Evolutionary conservation across 2,888 invertebrate genomes (phyloP).

Genomic region (Limnephilus lunatus): DNA sequence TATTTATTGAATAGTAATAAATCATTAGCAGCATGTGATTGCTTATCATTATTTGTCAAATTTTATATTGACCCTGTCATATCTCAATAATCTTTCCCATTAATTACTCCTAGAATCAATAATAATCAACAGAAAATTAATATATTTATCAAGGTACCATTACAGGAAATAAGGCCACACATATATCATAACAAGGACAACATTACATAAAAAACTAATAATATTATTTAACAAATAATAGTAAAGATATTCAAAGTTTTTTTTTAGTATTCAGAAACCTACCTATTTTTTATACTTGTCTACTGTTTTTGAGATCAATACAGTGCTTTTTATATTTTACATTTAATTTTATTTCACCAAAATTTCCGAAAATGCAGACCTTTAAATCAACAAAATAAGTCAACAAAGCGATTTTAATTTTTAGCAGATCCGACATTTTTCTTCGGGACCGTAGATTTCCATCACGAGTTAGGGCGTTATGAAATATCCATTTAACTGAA

Average conservation of each 20-base stretch:
- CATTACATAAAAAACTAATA: background rate
- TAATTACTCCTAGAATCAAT: background rate
- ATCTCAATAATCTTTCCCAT: background rate
- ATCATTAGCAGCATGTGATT: background rate
- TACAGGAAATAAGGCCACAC: background rate
- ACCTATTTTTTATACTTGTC: no score
- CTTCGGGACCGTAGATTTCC: background rate
- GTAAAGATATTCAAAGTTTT: no score
- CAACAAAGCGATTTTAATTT: no score
- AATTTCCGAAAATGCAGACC: no score
- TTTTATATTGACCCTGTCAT: background rate
- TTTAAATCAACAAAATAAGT: no score
- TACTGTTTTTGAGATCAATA: no score
- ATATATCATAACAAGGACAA: background rate
- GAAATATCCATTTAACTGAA: no score
- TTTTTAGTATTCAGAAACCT: no score
- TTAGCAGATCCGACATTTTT: no score
- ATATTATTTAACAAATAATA: no score
- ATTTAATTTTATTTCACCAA: no score
- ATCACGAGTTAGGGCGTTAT: background rate
- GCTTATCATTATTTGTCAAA: background rate
- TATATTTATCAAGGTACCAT: background rate
- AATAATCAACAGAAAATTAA: background rate
- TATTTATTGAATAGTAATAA: background rate
- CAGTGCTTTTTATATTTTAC: no score